Conservation (phyloP, 2,888 invertebrate species). For the Apoda limacodes region DNA sequence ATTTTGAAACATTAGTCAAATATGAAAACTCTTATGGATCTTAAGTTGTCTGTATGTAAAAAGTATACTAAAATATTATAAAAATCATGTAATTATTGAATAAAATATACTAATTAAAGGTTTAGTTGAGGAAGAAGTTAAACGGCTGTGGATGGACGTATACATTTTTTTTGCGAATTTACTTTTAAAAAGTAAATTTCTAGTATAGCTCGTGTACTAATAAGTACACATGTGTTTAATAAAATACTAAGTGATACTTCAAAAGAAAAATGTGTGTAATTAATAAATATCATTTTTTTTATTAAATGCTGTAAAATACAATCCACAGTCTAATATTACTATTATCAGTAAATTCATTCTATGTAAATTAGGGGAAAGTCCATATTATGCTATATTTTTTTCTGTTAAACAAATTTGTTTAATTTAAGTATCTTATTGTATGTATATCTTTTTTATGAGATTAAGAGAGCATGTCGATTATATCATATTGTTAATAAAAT, state of each 20-base stretch:
- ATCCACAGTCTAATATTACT: conserved; percentile 19
- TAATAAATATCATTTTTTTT: no score
- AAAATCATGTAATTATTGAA: conserved; percentile 34
- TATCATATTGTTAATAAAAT: conserved; percentile 69
- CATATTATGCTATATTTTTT: conserved; percentile 27
- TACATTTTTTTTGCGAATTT: no score
- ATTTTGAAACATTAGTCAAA: conserved; percentile 12
- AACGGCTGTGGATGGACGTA: no score
- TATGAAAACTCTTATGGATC: conserved; percentile 29
- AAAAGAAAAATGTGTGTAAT: no score
- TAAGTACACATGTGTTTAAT: no score
- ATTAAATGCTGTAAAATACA: no score
- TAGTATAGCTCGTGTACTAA: conserved; percentile 28
- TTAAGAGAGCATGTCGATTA: conserved; percentile 62
- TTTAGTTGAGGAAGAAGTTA: no score
- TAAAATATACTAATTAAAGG: no score
- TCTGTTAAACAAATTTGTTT: conserved; percentile 23
- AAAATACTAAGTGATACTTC: no score
- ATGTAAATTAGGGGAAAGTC: conserved; percentile 27
- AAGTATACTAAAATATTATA: conserved; percentile 42
- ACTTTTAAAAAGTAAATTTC: conserved; percentile 28
- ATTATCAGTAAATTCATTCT: conserved; percentile 21
- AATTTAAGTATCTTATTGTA: conserved; percentile 39
- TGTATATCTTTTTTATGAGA: conserved; percentile 55
- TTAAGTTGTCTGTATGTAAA: conserved; percentile 46